Conservation (phyloP, 30 jellyfish, hydroid and myxozoan species). For the Chrysaora quinquecirrha region DNA sequence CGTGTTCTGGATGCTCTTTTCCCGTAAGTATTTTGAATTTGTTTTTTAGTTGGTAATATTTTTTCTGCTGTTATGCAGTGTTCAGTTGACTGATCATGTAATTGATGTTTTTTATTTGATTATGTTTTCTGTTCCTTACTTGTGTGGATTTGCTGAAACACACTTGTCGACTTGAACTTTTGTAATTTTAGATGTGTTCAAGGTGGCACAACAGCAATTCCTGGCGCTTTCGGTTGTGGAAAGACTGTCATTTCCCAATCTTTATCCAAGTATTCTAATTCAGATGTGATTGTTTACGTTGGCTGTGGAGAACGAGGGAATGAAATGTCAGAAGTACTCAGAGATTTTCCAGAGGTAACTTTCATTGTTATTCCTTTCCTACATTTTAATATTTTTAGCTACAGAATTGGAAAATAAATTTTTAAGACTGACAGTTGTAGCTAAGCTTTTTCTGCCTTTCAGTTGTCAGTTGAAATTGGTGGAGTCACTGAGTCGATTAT, state of each 20-base stretch:
- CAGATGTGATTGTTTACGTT: constrained; percentile 98
- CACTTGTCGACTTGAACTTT: neutral
- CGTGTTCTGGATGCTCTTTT: constrained; percentile 98
- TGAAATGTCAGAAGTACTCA: constrained; percentile 99
- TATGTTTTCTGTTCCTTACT: too few relatives aligned
- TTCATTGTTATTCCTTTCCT: too few relatives aligned
- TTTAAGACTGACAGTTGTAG: too few relatives aligned
- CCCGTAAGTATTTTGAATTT: constrained; percentile 76
- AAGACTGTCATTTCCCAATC: constrained; percentile 99
- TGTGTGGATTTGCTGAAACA: too few relatives aligned
- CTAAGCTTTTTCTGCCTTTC: neutral
- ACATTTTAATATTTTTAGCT: too few relatives aligned
- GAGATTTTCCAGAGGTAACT: constrained; percentile 97
- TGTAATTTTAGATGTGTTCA: constrained; percentile 85
- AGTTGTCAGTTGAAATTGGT: constrained; percentile 95
- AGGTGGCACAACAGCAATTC: constrained; percentile 99
- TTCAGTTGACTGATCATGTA: too few relatives aligned
- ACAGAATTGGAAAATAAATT: too few relatives aligned
- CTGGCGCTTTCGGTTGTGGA: constrained; percentile 99
- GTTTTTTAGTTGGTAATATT: neutral
- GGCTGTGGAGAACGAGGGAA: constrained; percentile 99
- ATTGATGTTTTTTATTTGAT: too few relatives aligned
- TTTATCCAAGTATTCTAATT: constrained; percentile 92
- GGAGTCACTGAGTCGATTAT: constrained; percentile 98
- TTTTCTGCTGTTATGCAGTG: too few relatives aligned